These are phyloP conservation scores for Zaprionus bogoriensis DNA, from an alignment of 2,888 invertebrate species.

Conservation along the genomic window DNA sequence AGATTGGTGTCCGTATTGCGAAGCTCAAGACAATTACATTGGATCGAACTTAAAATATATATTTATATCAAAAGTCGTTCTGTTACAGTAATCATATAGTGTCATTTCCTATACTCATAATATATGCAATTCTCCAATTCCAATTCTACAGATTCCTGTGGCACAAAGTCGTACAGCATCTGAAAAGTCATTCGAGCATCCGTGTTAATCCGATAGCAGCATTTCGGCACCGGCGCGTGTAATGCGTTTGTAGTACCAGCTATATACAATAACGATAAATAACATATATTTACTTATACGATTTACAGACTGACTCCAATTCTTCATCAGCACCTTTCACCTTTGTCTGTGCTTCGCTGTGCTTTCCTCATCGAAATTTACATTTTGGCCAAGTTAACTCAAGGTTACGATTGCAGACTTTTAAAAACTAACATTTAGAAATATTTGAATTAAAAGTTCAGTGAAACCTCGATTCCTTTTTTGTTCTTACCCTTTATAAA, in stretches of 20 bases:
- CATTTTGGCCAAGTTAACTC: too few relatives aligned
- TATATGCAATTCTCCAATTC: too few relatives aligned
- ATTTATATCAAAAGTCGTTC: conserved; percentile 67
- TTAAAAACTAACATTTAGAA: too few relatives aligned
- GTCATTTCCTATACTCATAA: conserved; percentile 16
- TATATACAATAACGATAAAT: conserved; percentile 78
- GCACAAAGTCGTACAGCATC: conserved; percentile 98
- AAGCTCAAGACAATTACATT: conserved; percentile 58
- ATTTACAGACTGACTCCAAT: not conserved
- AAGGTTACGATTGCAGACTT: too few relatives aligned
- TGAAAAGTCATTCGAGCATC: conserved; percentile 84
- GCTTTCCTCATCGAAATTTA: too few relatives aligned
- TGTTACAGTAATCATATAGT: conserved; percentile 41
- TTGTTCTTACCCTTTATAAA: too few relatives aligned
- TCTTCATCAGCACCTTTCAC: too few relatives aligned
- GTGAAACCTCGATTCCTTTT: too few relatives aligned
- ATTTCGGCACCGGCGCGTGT: conserved; percentile 98
- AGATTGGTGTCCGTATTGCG: conserved; percentile 38
- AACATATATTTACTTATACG: not conserved
- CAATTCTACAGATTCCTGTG: conserved; percentile 98
- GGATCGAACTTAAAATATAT: conserved; percentile 54
- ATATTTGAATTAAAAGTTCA: too few relatives aligned
- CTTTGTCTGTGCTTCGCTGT: too few relatives aligned
- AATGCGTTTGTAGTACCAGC: conserved; percentile 99
- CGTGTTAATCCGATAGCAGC: conserved; percentile 95